Conservation (phyloP, 2,797 vertebrate species). For the Cygnus olor region DNA sequence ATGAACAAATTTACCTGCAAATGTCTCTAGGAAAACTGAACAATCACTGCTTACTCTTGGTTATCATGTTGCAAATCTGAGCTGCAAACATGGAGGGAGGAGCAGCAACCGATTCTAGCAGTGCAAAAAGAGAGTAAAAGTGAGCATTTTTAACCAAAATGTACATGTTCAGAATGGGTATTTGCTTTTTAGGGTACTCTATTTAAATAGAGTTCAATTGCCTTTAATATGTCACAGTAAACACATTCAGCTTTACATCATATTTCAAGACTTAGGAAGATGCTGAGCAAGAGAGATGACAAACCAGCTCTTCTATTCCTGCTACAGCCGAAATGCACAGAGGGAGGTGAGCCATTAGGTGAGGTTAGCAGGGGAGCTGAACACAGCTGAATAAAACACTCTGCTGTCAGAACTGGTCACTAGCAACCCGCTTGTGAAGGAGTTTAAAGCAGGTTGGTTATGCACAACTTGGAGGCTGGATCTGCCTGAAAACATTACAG, state of each 20-base stretch:
- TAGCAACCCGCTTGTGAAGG: neutral
- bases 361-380: neutral
- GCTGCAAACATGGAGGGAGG: neutral
- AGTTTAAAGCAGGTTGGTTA: neutral
- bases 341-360: neutral
- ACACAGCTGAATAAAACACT: neutral
- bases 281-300: neutral
- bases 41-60: neutral
- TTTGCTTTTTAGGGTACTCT: neutral
- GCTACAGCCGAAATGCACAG: neutral
- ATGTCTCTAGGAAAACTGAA: neutral
- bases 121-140: neutral
- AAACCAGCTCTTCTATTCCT: neutral
- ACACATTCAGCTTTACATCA: neutral
- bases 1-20: neutral
- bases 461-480: neutral
- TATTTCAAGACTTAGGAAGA: accelerated
- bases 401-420: neutral
- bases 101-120: neutral
- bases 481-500: neutral
- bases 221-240: neutral
- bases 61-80: neutral
- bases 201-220: neutral
- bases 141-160: neutral
- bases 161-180: neutral